Base-by-base conservation (phyloP, 2,113 vertebrate species). In the Gallinago undulata region DNA sequence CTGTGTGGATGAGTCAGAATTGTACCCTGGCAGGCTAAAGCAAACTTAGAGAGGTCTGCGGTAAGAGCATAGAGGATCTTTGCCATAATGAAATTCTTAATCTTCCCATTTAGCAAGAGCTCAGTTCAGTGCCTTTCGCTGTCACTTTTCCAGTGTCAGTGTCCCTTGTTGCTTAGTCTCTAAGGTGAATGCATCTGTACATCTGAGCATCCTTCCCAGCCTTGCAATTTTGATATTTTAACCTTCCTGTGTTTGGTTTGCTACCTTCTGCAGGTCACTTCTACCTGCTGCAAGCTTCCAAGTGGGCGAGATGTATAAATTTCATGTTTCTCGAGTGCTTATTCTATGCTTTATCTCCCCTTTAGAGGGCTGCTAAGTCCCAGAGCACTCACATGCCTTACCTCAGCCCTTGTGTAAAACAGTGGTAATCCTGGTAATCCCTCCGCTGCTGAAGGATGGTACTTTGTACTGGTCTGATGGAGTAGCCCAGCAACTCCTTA, bases 341-440 rank as follows among this genome's bases (percentile, higher is more conserved):
- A 12, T 77, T 86, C 57, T 81, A 3, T 81, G 60, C 16, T 6
- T 84, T 87, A 48, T 68, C 10, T 35, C 13, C 19, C 13, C 62
- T 79, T 64, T 1, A 75, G 77, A 56, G 43, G 33, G 23, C 48
- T 93, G 5, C 80, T 56, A 33, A 47, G 48, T 53, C 69, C 73
- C 77, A 79, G 56, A 68, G 28, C 35, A 31, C 51, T 91, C 7
- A 1, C 64, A 19, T 50, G 62, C 74, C 25, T 84, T 93, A 33
- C 70, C 62, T 94, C 69, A 73, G 63, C 60, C 35, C 68, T 51
- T 70, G 35, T 85, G 41, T 94, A 64, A 70, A 94, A 85, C 6
- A 35, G 55, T 66, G 53, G 24, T 76, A 78, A 94, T 91, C 91
- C 84, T 37, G 57, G 55, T 93, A 92, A 94, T 91, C 62, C 81